Base-by-base conservation (phyloP, 2,113 vertebrate species). In the Thryonomys swinderianus region DNA sequence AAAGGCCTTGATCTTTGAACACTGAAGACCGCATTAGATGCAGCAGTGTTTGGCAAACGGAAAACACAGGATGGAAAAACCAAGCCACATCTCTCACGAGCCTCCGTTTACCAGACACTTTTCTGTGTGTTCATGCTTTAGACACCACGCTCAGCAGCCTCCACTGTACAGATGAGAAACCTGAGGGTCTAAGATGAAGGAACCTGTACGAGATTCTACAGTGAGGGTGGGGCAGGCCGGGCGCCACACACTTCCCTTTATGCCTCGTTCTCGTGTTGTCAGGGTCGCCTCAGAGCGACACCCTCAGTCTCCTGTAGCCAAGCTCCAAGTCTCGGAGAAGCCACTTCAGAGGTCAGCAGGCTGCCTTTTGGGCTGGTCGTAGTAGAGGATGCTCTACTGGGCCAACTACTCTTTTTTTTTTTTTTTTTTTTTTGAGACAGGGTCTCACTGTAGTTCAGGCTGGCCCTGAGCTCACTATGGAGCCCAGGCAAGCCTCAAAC, bases 241-340 rank as follows among this genome's bases (percentile, higher is more conserved):
- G 37, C 0, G 16, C 53, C 10, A 37, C 55, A 4, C 0, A 1
- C 37, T 53, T 23, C 48, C 73, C 89, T 67, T 8, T 10, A n/a
- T 0, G 2, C 11, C 32, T 25, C 0, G 1, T 34, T 27, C 42
- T 55, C 61, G 14, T 13, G 18, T 71, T 30, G 7, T 25, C 37
- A 30, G 0, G 62, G 30, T 10, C 7, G n/a, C 81, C 62, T 5
- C 48, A 1, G 53, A 91, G 57, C 62, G 16, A 23, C 6, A 4
- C 4, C 37, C 40, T 37, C 57, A 34, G 42, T 7, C 61, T 62
- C 76, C 53, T 48, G 48, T n/a, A 14, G 1, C 48, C 10, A 20
- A 45, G 45, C 73, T 71, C 73, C 45, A 14, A 61, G 21, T 53
- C 81, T 30, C 32, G 30, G 20, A 42, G 81, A 42, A 45, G 88